Base-by-base conservation (phyloP, 2,797 vertebrate genomes). In the Macrochelys suwanniensis region DNA sequence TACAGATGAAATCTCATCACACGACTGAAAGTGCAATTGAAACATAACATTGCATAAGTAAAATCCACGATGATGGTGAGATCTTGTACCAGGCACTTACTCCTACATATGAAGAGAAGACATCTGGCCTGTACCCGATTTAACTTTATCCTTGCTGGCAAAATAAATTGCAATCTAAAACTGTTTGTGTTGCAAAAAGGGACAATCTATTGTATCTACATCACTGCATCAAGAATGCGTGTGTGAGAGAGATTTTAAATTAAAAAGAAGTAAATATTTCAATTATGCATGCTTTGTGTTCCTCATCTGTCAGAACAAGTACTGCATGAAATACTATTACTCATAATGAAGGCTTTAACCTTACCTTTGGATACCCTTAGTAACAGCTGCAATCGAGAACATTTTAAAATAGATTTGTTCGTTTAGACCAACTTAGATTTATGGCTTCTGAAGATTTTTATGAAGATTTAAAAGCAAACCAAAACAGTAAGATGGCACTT, bases 201-300 rank as follows among this genome's bases (percentile, higher is more conserved):
- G 5, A 4, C 21, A 7, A 6, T 3, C 45, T 33, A 3, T 47
- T 42, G 2, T 45, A 59, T 78, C 12, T 4, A 87, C 12, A 45
- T 11, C 53, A 13, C 5, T 9, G 0, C 26, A 9, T 59, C 42
- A 76, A 1, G 0, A 23, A 5, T 1, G 13, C 3, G 5, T 17
- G 26, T 53, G 80, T 50, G 1, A 2, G 11, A 33, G 51, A 49
- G 26, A 61, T 26, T 84, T 79, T n/a, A 42, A 84, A 33, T 7
- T 3, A 76, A 11, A 25, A 2, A 21, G 68, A 71, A 54, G 26
- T n/a, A n/a, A 85, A 65, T 91, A 33, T 11, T 78, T 83, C 54
- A 51, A 19, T 71, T 82, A 78, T 77, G 42, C 15, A 5, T 2
- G 37, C 47, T 17, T 0, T 0, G 8, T 86, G 50, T 45, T 88